Conservation (phyloP, 1,140 invertebrate genomes). For the Drosophila micromelanica region DNA sequence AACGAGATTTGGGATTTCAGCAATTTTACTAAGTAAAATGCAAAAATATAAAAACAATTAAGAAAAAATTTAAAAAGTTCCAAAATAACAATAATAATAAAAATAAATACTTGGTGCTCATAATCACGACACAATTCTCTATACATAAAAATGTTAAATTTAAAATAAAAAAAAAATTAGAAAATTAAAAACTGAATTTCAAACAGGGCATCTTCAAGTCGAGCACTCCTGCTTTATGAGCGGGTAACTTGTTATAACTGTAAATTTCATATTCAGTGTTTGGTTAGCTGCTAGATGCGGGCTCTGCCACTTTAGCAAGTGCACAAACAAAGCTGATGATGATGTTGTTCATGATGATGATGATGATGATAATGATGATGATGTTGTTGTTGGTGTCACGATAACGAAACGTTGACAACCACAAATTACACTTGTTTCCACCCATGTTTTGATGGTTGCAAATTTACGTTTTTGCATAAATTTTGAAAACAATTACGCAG, state of each 20-base stretch:
- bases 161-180: no score
- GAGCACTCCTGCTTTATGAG: neutral
- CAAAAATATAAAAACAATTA: no score
- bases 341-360: neutral
- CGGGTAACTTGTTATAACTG: slow-evolving; percentile 38
- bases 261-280: slow-evolving; percentile 62
- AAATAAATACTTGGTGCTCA: no score
- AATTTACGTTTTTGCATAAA: slow-evolving; percentile 40
- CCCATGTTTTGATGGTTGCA: slow-evolving; percentile 21
- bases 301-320: slow-evolving; percentile 21
- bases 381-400: slow-evolving; percentile 23
- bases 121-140: no score
- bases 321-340: slow-evolving; percentile 7
- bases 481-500: slow-evolving; percentile 57
- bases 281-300: slow-evolving; percentile 28
- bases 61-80: no score
- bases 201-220: slow-evolving; percentile 11
- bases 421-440: slow-evolving; percentile 55
- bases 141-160: no score
- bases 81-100: no score
- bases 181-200: no score
- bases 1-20: no score
- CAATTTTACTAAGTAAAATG: no score
- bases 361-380: slow-evolving; percentile 6
- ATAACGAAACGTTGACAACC: slow-evolving; percentile 44